Conservation (phyloP, 2,797 vertebrate species). For the Acanthiza pusilla region DNA sequence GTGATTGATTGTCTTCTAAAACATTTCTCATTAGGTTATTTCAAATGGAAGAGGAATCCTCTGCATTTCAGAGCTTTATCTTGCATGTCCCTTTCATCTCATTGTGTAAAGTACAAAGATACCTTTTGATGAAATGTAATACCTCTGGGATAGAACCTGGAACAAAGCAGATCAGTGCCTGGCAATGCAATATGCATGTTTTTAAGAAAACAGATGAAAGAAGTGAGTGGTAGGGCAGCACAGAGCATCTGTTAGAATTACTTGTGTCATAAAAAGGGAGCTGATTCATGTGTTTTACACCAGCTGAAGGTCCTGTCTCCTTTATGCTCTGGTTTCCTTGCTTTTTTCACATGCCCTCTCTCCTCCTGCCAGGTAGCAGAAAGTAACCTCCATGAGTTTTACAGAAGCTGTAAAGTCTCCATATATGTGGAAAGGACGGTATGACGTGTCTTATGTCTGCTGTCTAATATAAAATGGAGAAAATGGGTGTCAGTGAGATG, state of each 20-base stretch:
- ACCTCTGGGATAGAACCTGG: not conserved
- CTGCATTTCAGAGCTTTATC: not conserved
- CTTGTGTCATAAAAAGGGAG: not conserved
- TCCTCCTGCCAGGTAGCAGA: not conserved
- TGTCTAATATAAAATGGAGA: not conserved
- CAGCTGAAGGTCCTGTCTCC: rapidly evolving
- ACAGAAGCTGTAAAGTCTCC: not conserved
- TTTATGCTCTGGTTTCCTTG: not conserved
- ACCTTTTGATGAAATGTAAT: not conserved
- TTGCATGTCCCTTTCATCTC: not conserved
- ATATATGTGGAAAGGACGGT: not conserved
- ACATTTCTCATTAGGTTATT: not conserved
- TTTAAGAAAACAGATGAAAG: not conserved
- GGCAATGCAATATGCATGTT: not conserved
- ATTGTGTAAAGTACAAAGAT: not conserved
- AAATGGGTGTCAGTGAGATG: not conserved
- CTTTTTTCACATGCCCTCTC: not conserved
- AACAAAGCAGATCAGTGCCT: not conserved
- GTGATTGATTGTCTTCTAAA: not conserved
- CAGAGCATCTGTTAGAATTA: not conserved
- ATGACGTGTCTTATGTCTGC: rapidly evolving
- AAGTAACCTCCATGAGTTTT: not conserved
- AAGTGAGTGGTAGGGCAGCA: not conserved
- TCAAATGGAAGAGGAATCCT: not conserved
- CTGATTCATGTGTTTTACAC: not conserved